Evolutionary conservation across 2,797 vertebrate species (phyloP), one percentile per base, ranked within the genome.

Genomic region (Kryptopterus vitreolus): DNA sequence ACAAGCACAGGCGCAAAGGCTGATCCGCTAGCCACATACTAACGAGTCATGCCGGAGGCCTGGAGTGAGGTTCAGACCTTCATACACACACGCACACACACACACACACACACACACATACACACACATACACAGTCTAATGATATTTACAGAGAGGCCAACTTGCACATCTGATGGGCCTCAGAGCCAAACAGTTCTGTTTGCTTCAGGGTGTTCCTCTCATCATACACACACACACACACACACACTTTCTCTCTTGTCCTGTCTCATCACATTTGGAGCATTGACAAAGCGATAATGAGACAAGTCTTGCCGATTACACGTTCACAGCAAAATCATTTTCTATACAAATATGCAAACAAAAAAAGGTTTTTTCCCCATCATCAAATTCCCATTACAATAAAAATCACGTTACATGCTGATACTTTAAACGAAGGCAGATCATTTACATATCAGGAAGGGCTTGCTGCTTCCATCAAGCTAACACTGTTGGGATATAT

Each of bases 271-370:
- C 62, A 72, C 84, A 76, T 79, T 61, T 81, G 77, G 73, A 83
- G 57, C 79, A 82, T 24, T 77, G 85, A 86, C 87, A 84, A 63
- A 79, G 74, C 66, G 84, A 85, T 86, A 87, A 87, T 86, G 79
- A 81, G 77, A 85, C 70, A 86, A 83, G 81, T 72, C 69, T 65
- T 53, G 66, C 78, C 79, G 55, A 78, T 59, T 82, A 33, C 71
- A 82, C 71, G 75, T 63, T 84, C 63, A 77, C 82, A 81, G 68
- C 78, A 57, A 63, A 85, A 81, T 83, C 78, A 79, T 73, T 77
- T 61, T 82, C 75, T 76, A 83, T 72, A 82, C 18, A 81, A 87
- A 84, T 61, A 82, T 68, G n/a, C 16, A 53, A 48, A n/a, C 48
- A 33, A 48, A 31, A 29, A 76, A 29, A n/a, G n/a, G n/a, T n/a